Percentiles rank a stretch among this genome's conserved stretches.
phyloP scores from a whole-genome alignment of 2,113 vertebrate species.

The Notiomystis cincta region DNA sequence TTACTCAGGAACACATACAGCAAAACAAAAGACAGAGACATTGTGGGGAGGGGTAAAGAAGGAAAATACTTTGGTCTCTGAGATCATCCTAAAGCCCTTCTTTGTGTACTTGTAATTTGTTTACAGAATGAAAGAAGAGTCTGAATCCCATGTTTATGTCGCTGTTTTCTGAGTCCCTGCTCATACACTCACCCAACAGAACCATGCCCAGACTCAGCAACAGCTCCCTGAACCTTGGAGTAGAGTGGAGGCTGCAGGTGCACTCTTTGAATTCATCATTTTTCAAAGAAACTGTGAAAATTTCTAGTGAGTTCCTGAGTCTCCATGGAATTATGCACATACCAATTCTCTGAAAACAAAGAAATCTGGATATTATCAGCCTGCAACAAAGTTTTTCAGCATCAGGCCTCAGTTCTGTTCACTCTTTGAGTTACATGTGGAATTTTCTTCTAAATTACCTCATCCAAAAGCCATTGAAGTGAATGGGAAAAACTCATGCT shows the following conservation, averaged over 20 bases:
- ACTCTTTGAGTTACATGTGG: not conserved
- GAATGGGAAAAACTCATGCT: not conserved
- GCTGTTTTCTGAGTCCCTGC: accelerated
- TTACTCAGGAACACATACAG: not conserved
- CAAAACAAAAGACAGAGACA: not conserved
- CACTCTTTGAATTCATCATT: not conserved
- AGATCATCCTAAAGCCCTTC: not conserved
- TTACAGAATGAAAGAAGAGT: not conserved
- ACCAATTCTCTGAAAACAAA: not conserved
- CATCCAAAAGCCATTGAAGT: not conserved
- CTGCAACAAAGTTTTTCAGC: not conserved
- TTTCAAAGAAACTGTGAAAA: not conserved
- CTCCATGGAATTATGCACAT: not conserved
- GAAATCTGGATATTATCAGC: not conserved
- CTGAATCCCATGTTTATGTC: accelerated
- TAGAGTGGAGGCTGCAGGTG: not conserved
- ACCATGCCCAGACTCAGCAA: accelerated
- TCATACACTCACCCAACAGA: not conserved
- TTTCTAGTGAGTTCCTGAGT: not conserved
- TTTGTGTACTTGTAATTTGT: not conserved
- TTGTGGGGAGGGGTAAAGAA: not conserved
- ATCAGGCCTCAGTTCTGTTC: not conserved
- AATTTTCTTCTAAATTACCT: slow-evolving; percentile 16
- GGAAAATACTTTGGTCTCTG: not conserved
- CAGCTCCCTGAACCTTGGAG: not conserved